A percentile compares a stretch with the other conserved stretches of the same genome.
Evolutionary conservation across 2,888 invertebrate genomes (phyloP).

Genomic region (Timema cristinae): DNA sequence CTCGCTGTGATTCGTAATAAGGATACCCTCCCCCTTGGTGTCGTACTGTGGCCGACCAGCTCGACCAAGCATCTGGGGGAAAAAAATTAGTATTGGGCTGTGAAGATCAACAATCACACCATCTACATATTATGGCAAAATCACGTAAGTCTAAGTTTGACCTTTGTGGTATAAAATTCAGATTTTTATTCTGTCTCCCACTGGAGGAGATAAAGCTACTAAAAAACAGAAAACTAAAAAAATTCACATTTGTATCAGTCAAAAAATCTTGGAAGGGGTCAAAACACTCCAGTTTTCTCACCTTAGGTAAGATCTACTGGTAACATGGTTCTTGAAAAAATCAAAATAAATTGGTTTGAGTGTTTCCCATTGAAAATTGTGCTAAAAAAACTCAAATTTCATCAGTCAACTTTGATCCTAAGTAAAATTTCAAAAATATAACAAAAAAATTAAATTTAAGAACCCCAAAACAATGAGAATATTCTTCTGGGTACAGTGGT

Average conservation of each 20-base stretch:
- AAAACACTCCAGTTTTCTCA: too few relatives aligned
- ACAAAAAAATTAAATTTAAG: background rate
- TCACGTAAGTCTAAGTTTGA: too few relatives aligned
- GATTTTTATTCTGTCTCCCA: too few relatives aligned
- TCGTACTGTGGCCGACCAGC: constrained; percentile 99
- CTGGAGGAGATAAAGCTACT: too few relatives aligned
- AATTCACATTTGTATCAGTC: background rate
- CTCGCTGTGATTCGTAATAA: constrained; percentile 98
- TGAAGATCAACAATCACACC: background rate
- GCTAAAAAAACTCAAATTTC: background rate
- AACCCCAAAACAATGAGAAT: too few relatives aligned
- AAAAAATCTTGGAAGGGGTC: too few relatives aligned
- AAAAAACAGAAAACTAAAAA: background rate
- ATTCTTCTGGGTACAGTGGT: too few relatives aligned
- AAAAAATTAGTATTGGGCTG: background rate
- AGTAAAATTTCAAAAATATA: background rate
- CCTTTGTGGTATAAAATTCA: background rate
- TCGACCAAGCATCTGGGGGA: constrained; percentile 80
- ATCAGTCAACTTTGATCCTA: background rate
- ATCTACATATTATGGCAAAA: too few relatives aligned
- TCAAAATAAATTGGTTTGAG: background rate
- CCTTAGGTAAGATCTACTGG: too few relatives aligned
- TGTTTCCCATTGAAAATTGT: background rate
- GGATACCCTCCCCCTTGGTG: constrained; percentile 92
- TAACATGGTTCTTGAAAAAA: background rate